phyloP scores from a whole-genome alignment of 2,888 invertebrate species.

The Xylocampa areola region DNA sequence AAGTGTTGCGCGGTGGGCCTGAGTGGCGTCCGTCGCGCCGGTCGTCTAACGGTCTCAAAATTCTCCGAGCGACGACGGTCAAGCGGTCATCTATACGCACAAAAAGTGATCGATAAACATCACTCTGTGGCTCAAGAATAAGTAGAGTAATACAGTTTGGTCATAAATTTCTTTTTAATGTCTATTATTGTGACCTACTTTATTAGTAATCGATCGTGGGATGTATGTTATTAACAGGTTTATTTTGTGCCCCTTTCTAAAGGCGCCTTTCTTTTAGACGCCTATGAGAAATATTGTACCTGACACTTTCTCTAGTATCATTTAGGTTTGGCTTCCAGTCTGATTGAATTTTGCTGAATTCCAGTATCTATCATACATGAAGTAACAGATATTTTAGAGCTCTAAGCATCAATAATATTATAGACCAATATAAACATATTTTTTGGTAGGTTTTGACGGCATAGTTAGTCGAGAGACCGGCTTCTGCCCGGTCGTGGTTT shows the following conservation, averaged over 20 bases:
- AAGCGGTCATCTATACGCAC: constrained; percentile 47
- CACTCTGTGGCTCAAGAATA: constrained; percentile 35
- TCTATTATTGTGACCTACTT: constrained; percentile 21
- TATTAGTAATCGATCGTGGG: constrained; percentile 22
- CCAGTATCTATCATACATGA: too few species aligned
- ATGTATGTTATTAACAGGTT: constrained; percentile 17
- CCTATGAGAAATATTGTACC: not conserved
- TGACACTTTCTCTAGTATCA: too few species aligned
- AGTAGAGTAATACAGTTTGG: constrained; percentile 42
- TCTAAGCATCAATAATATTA: too few species aligned
- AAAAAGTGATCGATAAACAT: constrained; percentile 68
- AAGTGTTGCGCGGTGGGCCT: constrained; percentile 54
- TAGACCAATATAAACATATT: too few species aligned
- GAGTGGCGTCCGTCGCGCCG: constrained; percentile 51
- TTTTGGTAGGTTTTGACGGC: too few species aligned
- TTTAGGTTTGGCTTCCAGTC: too few species aligned
- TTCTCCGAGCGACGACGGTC: constrained; percentile 58
- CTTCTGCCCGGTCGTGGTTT: too few species aligned
- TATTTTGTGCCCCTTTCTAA: constrained; percentile 29
- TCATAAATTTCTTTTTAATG: constrained; percentile 25
- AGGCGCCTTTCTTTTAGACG: not conserved
- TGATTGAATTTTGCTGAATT: too few species aligned
- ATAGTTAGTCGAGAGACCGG: too few species aligned
- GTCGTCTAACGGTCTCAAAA: constrained; percentile 78
- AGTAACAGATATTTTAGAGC: too few species aligned